Evolutionary conservation across 2,888 invertebrate genomes (phyloP).

Genomic region (Ligdia adustata): DNA sequence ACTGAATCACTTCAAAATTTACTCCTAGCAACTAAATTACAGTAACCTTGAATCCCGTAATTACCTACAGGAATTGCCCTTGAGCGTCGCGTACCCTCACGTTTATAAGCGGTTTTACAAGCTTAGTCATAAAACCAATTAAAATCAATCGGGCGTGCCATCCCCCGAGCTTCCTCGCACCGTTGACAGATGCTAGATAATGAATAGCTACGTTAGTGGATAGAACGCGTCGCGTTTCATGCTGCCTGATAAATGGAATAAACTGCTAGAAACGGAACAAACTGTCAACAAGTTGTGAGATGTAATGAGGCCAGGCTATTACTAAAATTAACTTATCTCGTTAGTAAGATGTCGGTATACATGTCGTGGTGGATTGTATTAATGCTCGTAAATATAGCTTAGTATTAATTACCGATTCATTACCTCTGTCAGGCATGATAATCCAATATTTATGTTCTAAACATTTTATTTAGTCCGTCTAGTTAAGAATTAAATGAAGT

Average conservation of each 20-base stretch:
- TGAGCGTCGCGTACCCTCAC: constrained; percentile 41
- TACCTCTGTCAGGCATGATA: no score
- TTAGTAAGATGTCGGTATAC: no score
- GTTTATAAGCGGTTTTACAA: constrained; percentile 53
- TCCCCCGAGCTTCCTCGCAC: constrained; percentile 47
- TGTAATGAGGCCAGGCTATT: constrained; percentile 14
- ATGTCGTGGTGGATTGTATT: no score
- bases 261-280: constrained; percentile 6
- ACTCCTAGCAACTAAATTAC: constrained; percentile 39
- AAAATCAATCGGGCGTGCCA: constrained; percentile 59
- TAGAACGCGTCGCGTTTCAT: constrained; percentile 30
- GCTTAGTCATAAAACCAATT: constrained; percentile 63
- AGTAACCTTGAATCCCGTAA: constrained; percentile 37
- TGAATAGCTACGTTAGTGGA: constrained; percentile 56
- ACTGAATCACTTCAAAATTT: no score
- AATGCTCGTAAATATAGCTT: no score
- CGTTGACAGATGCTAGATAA: constrained; percentile 52
- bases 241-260: constrained; percentile 9
- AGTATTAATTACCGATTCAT: no score
- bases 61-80: constrained; percentile 36
- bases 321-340: no score
- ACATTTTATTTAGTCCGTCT: no score
- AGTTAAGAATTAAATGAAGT: no score
- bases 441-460: no score
- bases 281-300: constrained; percentile 6